Evolutionary conservation across 2,888 invertebrate genomes (phyloP).

Genomic region (Unio pictorum): DNA sequence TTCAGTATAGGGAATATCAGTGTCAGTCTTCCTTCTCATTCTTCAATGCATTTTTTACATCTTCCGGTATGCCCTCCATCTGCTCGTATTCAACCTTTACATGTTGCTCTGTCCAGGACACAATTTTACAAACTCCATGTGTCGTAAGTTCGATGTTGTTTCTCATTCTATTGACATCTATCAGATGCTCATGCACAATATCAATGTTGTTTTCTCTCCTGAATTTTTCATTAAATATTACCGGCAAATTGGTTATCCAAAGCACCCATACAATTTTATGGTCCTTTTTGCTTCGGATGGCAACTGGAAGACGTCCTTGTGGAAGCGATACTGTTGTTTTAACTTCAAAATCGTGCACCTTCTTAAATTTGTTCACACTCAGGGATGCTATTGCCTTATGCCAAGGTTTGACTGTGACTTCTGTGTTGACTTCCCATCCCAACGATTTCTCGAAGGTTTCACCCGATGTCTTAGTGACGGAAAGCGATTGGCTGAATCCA

Average conservation of each 20-base stretch:
- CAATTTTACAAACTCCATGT: slow-evolving; percentile 32
- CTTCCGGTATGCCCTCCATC: too few relatives aligned
- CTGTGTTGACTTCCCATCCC: slow-evolving; percentile 40
- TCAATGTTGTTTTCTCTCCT: slow-evolving; percentile 3
- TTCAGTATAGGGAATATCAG: too few relatives aligned
- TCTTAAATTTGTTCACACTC: slow-evolving; percentile 27
- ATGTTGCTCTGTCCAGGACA: slow-evolving; percentile 38
- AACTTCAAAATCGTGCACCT: slow-evolving; percentile 32
- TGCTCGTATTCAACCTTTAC: slow-evolving; percentile 25
- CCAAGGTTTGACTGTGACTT: slow-evolving; percentile 29
- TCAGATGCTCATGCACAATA: neutral
- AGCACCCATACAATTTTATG: slow-evolving; percentile 22
- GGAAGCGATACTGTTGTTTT: slow-evolving; percentile 35
- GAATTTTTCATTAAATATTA: slow-evolving; percentile 24
- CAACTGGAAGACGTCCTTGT: slow-evolving; percentile 27
- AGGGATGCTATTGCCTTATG: slow-evolving; percentile 33
- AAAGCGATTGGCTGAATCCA: slow-evolving; percentile 9
- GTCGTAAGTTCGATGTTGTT: slow-evolving; percentile 23
- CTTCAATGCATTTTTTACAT: too few relatives aligned
- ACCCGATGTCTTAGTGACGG: slow-evolving; percentile 37
- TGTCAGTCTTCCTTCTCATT: too few relatives aligned
- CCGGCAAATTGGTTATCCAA: slow-evolving; percentile 24
- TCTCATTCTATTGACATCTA: slow-evolving; percentile 3
- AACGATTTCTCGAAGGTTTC: slow-evolving; percentile 31
- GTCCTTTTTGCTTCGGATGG: slow-evolving; percentile 27